phyloP scores from a whole-genome alignment of 2,888 invertebrate species.

The Mayetiola destructor region DNA sequence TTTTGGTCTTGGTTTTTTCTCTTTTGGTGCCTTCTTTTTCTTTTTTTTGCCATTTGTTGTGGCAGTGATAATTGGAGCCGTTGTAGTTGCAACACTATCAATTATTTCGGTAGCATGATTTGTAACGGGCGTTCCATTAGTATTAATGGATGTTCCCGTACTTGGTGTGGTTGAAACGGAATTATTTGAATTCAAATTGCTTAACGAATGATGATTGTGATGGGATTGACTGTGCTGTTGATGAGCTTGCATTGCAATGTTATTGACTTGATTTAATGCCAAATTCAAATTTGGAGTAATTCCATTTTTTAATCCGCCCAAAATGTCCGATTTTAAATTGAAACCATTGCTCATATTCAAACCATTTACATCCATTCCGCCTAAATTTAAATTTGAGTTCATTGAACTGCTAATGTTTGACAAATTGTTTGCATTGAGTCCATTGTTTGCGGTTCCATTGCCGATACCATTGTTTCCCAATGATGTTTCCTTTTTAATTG shows the following conservation, averaged over 20 bases:
- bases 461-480: conserved; percentile 23
- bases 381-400: conserved; percentile 31
- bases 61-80: conserved; percentile 34
- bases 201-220: conserved; percentile 22
- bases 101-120: conserved; percentile 19
- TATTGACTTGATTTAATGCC: conserved; percentile 23
- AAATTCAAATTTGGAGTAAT: conserved; percentile 32
- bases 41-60: conserved; percentile 34
- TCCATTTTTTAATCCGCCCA: conserved; percentile 15
- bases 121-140: conserved; percentile 24
- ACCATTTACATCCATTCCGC: conserved; percentile 3
- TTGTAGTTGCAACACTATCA: conserved; percentile 20
- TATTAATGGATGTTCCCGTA: conserved; percentile 21
- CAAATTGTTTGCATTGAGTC: neutral
- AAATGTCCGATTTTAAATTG: conserved; percentile 30
- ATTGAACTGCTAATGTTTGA: conserved; percentile 19
- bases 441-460: conserved; percentile 4
- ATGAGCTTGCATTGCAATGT: neutral
- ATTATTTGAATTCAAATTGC: conserved; percentile 20
- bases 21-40: conserved; percentile 45
- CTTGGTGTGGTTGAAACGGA: conserved; percentile 11
- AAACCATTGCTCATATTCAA: conserved; percentile 21
- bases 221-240: conserved; percentile 23
- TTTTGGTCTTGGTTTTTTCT: conserved; percentile 69
- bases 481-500: conserved; percentile 36